phyloP scores from a whole-genome alignment of 2,888 invertebrate genomes.

The Chouioia cunea region DNA sequence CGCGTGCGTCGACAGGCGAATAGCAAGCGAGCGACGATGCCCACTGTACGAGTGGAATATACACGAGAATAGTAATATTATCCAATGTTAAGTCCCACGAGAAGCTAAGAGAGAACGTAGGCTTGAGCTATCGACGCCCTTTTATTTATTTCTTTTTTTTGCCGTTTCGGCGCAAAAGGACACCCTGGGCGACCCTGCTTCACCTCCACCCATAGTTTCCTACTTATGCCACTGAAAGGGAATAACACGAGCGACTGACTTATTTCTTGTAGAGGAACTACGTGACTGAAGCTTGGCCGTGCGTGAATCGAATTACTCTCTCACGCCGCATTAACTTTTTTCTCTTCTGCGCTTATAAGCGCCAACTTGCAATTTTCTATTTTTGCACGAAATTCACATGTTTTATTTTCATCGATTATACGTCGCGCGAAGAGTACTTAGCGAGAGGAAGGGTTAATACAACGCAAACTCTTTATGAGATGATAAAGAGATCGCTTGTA shows the following conservation, averaged over 20 bases:
- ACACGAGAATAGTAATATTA: conserved; percentile 55
- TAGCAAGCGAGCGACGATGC: neutral
- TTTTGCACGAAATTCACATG: neutral
- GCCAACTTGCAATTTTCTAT: too few relatives aligned
- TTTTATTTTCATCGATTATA: neutral
- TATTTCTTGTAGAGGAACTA: conserved; percentile 8
- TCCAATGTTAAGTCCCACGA: conserved; percentile 43
- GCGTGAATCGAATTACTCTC: conserved; percentile 31
- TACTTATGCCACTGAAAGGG: conserved; percentile 51
- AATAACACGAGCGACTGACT: conserved; percentile 2
- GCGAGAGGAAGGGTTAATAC: too few relatives aligned
- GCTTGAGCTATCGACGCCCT: conserved; percentile 20
- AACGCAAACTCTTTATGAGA: too few relatives aligned
- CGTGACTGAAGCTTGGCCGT: conserved; percentile 23
- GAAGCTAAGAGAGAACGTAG: conserved; percentile 29
- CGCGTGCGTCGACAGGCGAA: conserved; percentile 3
- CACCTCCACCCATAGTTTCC: too few relatives aligned
- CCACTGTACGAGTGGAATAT: conserved; percentile 60
- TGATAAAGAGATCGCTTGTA: too few relatives aligned
- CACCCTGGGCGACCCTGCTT: conserved; percentile 55
- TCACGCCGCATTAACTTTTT: conserved; percentile 17
- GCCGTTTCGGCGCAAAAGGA: conserved; percentile 41
- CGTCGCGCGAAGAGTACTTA: too few relatives aligned
- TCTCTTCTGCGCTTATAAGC: neutral
- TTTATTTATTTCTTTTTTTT: conserved; percentile 50